These are phyloP conservation scores for Homalodisca vitripennis DNA, from an alignment of 1,140 invertebrate species.

Conservation along the genomic window DNA sequence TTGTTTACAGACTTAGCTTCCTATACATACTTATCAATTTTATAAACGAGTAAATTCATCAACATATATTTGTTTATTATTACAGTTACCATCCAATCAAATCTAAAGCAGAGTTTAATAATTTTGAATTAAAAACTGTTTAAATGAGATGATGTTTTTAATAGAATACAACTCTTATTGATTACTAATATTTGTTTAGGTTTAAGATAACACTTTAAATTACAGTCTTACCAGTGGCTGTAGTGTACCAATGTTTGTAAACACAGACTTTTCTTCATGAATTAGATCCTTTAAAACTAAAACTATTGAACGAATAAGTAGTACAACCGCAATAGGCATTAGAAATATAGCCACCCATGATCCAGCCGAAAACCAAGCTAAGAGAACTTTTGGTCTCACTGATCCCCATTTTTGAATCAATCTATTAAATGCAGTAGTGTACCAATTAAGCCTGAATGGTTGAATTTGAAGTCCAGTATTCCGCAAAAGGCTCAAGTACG, in stretches of 20 bases:
- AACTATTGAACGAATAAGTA: constrained; percentile 38
- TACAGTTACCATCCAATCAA: too few relatives aligned
- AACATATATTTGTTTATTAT: too few relatives aligned
- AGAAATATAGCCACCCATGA: constrained; percentile 40
- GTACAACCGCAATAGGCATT: constrained; percentile 40
- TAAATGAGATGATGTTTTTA: too few relatives aligned
- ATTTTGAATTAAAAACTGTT: too few relatives aligned
- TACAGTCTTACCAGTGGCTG: constrained; percentile 48
- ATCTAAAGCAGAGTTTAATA: too few relatives aligned
- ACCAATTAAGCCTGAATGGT: constrained; percentile 70
- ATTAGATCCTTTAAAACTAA: constrained; percentile 31
- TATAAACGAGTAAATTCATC: too few relatives aligned
- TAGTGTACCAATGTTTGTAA: constrained; percentile 38
- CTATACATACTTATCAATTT: too few relatives aligned
- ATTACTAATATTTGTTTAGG: too few relatives aligned
- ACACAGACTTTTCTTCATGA: constrained; percentile 27
- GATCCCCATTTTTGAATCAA: constrained; percentile 70
- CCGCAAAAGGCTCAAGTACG: constrained; percentile 71
- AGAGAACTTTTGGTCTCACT: constrained; percentile 60
- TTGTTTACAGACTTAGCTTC: too few relatives aligned
- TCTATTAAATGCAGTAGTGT: constrained; percentile 72
- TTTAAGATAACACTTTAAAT: too few relatives aligned
- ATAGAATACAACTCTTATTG: too few relatives aligned
- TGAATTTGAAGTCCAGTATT: constrained; percentile 71
- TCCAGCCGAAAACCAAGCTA: constrained; percentile 57